Base-by-base conservation (phyloP, 2,113 vertebrate species). In the Himantopus leucocephalus region DNA sequence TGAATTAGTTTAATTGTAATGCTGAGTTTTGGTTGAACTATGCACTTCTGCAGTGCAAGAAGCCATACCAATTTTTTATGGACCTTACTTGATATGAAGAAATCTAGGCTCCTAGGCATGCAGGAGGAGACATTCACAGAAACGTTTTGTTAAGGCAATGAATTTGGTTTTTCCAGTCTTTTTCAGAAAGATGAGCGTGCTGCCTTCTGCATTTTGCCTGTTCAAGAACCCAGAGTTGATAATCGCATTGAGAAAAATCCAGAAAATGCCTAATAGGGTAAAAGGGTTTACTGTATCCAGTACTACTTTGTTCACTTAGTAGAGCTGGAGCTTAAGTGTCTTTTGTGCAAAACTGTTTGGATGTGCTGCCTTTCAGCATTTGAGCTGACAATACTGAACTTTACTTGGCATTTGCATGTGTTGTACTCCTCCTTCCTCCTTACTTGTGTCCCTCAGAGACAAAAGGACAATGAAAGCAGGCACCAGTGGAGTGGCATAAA, bases 321-420 rank as follows among this genome's bases (percentile, higher is more conserved):
- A 53, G 43, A 73, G 32, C 77, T 92, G 82, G 62, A 85, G 59
- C 27, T 24, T 34, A n/a, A 2, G 21, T 64, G 37, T 27, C 37
- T 48, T 56, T 24, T 91, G 32, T 87, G 47, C 43, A 21, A 1
- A 81, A 37, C 56, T 50, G 27, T 90, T 82, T 34, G 23, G 56
- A 10, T 63, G 4, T 14, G 52, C 74, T 87, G 91, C 60, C 60
- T 97, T 95, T 71, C 26, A 68, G 73, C 20, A 10, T 18, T 24
- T 47, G 39, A 75, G 59, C 55, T 77, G 67, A 60, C 14, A 17
- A 35, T 58, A 13, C 0, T 50, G 41, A 64, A 34, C 13, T 45
- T 60, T 19, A 29, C 32, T 74, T 79, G 85, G 48, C 34, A 27
- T 39, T 76, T 50, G 9, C 0, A 0, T n/a, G 4, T 2, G 8